These are phyloP conservation scores for Rostratula benghalensis DNA, from an alignment of 2,113 vertebrate genomes.

Conservation along the genomic window DNA sequence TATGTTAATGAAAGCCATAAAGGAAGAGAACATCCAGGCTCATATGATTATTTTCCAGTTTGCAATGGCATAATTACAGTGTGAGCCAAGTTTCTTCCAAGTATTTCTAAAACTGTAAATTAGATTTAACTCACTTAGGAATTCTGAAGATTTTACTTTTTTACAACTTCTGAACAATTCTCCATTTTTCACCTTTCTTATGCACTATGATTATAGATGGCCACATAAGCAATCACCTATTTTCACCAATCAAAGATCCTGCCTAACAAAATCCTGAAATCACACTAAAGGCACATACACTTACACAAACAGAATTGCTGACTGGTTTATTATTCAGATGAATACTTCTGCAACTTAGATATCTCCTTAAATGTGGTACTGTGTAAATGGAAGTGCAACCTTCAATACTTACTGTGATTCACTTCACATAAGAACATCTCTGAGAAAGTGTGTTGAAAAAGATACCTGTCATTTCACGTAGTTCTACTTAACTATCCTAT, in stretches of 20 bases:
- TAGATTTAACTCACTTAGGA: background rate
- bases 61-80: background rate
- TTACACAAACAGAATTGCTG: background rate
- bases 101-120: background rate
- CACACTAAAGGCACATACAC: background rate
- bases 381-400: background rate
- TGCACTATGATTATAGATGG: background rate
- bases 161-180: background rate
- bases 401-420: background rate
- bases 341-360: background rate
- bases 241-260: background rate
- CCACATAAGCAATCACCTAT: background rate
- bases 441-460: background rate
- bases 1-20: background rate
- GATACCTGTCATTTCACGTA: background rate
- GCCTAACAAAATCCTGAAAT: background rate
- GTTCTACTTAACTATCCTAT: background rate
- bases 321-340: background rate
- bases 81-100: background rate
- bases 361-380: background rate
- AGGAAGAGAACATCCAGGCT: background rate
- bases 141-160: background rate
- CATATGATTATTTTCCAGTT: background rate
- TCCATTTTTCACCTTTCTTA: background rate
- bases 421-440: background rate